Percentiles rank a stretch among this genome's conserved stretches.
These are phyloP conservation scores for Dryobotodes eremita DNA, from an alignment of 2,888 invertebrate species.

Conservation along the genomic window DNA sequence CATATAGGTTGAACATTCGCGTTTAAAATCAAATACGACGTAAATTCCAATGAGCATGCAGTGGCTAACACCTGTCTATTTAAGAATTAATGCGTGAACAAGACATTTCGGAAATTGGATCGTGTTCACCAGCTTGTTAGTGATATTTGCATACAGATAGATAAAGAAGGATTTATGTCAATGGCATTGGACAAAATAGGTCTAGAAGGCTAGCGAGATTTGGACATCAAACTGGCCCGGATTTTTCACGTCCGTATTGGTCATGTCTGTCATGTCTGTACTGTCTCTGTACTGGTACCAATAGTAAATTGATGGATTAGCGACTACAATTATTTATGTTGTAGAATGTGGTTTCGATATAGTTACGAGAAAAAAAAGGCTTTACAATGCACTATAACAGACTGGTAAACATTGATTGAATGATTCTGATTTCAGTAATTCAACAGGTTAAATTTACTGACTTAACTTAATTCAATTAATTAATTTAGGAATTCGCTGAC, in stretches of 20 bases:
- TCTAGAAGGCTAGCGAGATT: not conserved
- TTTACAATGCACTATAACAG: not conserved
- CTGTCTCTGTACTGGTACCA: no score
- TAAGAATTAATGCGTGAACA: constrained; percentile 36
- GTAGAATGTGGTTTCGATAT: not conserved
- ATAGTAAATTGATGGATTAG: not conserved
- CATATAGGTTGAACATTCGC: constrained; percentile 50
- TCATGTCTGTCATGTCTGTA: no score
- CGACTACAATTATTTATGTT: not conserved
- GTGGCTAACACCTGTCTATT: constrained; percentile 1
- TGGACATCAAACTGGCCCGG: no score
- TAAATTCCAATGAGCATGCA: constrained; percentile 23
- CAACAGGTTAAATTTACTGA: not conserved
- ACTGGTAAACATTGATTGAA: not conserved
- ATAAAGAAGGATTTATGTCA: constrained; percentile 15
- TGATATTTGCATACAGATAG: constrained; percentile 21
- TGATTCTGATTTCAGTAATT: not conserved
- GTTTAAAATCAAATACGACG: constrained; percentile 45
- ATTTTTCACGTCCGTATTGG: not conserved
- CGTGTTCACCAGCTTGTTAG: constrained; percentile 14
- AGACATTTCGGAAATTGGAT: constrained; percentile 42
- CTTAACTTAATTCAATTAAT: not conserved
- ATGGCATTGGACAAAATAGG: constrained; percentile 1
- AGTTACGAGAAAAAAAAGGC: not conserved
- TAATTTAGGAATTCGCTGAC: not conserved